Conservation (phyloP, 2,113 vertebrate species). For the Cercocebus atys region DNA sequence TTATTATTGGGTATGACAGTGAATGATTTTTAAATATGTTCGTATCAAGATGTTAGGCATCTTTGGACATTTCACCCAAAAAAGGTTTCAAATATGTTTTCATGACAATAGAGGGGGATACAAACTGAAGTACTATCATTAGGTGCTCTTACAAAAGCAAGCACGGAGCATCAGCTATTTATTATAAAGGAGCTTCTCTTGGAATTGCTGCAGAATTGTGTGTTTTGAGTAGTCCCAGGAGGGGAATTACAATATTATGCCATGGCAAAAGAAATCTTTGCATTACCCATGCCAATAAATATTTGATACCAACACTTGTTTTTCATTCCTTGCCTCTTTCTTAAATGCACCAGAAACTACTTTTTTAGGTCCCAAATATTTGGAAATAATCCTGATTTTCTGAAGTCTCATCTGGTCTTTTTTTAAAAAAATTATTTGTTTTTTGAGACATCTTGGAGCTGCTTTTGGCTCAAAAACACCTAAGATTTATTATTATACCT, state of each 20-base stretch:
- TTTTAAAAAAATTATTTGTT: constrained; percentile 9
- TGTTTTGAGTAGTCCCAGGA: constrained; percentile 66
- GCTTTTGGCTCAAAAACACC: not conserved
- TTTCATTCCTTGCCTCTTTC: constrained; percentile 39
- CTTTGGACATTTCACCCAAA: constrained; percentile 16
- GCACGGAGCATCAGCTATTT: constrained; percentile 45
- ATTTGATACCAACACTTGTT: constrained; percentile 57
- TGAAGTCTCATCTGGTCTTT: not conserved
- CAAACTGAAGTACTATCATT: constrained; percentile 47
- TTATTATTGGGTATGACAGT: constrained; percentile 21
- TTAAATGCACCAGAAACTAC: constrained; percentile 24
- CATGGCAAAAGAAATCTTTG: constrained; percentile 49
- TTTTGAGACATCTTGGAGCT: constrained; percentile 33
- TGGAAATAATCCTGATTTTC: constrained; percentile 38
- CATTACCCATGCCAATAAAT: constrained; percentile 61
- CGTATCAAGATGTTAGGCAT: constrained; percentile 48
- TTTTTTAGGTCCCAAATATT: constrained; percentile 43
- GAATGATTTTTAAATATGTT: constrained; percentile 52
- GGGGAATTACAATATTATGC: constrained; percentile 75
- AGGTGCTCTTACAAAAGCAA: constrained; percentile 37
- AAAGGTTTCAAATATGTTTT: constrained; percentile 54
- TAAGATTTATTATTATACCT: not conserved
- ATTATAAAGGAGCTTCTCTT: constrained; percentile 54
- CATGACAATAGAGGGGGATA: constrained; percentile 40
- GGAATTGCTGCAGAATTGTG: constrained; percentile 68